These are phyloP conservation scores for Odocoileus hemionus DNA, from an alignment of 2,113 vertebrate species.

Conservation along the genomic window DNA sequence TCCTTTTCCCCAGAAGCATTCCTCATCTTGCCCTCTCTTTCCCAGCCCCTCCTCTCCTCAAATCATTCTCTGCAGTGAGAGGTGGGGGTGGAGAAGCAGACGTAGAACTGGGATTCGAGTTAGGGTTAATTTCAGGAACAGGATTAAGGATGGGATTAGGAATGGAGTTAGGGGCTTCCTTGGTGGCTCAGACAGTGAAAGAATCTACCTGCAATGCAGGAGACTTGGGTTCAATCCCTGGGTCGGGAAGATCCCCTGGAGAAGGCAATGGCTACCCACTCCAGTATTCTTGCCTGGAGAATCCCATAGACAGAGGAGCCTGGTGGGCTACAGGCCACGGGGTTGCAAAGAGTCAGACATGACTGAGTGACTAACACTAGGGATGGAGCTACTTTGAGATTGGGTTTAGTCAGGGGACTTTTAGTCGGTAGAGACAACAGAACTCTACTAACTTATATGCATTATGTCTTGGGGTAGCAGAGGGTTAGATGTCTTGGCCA, in stretches of 20 bases:
- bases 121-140: constrained; percentile 36
- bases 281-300: neutral
- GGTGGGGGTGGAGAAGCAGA: neutral
- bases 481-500: neutral
- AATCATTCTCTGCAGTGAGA: neutral
- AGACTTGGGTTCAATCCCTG: neutral
- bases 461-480: neutral
- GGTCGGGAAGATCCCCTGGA: neutral
- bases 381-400: neutral
- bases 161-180: neutral
- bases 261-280: neutral
- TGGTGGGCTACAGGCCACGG: neutral
- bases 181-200: neutral
- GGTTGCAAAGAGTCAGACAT: neutral
- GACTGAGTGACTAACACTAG: neutral
- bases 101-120: constrained; percentile 10
- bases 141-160: neutral
- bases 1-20: constrained; percentile 68
- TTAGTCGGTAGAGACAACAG: neutral
- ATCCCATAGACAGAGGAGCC: neutral
- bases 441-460: neutral
- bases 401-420: neutral
- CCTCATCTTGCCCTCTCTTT: constrained; percentile 51
- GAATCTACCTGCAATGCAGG: neutral
- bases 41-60: constrained; percentile 25